These are phyloP conservation scores for Dexiosoma caninum DNA, from an alignment of 2,888 invertebrate species.

Conservation along the genomic window DNA sequence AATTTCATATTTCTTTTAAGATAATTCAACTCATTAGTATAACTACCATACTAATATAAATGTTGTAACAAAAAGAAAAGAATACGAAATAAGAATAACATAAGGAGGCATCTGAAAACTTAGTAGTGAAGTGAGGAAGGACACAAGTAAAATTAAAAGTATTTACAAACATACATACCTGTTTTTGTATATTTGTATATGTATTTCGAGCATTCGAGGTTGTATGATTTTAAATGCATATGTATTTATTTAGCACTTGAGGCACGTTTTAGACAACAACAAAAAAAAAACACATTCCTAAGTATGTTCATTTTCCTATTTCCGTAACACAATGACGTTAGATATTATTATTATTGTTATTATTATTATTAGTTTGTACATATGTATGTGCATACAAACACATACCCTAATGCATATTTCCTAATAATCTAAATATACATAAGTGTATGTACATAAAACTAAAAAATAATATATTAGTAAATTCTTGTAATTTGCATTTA, in stretches of 20 bases:
- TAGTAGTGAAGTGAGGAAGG: constrained; percentile 3
- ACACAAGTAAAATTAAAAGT: constrained; percentile 28
- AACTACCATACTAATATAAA: constrained; percentile 61
- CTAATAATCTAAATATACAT: constrained; percentile 35
- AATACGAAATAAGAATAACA: constrained; percentile 48
- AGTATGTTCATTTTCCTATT: constrained; percentile 62
- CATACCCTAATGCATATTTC: neutral
- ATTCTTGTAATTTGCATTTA: constrained; percentile 47
- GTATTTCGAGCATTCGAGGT: too few relatives aligned
- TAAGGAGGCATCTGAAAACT: constrained; percentile 25
- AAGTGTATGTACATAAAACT: neutral
- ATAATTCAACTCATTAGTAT: constrained; percentile 66
- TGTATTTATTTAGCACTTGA: constrained; percentile 62
- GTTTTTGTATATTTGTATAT: neutral
- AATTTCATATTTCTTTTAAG: constrained; percentile 43
- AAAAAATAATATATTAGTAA: constrained; percentile 39
- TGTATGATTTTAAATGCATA: constrained; percentile 18
- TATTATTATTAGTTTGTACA: constrained; percentile 24
- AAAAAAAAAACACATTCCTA: constrained; percentile 59
- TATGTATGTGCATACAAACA: neutral
- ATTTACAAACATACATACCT: too few relatives aligned
- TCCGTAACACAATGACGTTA: constrained; percentile 60
- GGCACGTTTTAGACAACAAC: constrained; percentile 63
- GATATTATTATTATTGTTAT: constrained; percentile 53
- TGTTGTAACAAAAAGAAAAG: constrained; percentile 19